phyloP scores from a whole-genome alignment of 1,140 invertebrate genomes.

The Glossosoma conforme region DNA sequence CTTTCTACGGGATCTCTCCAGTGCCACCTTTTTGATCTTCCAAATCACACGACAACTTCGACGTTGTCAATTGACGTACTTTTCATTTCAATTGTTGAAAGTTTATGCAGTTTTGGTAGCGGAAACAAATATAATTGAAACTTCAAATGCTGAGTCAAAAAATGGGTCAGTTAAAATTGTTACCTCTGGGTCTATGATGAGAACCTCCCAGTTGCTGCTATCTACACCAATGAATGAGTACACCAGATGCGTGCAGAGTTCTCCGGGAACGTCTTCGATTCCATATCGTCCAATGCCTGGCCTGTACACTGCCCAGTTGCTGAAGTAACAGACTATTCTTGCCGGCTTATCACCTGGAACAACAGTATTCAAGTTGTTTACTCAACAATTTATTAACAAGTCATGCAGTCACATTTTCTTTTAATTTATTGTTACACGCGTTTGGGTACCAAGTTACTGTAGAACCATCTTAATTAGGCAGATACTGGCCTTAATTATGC shows the following conservation, averaged over 20 bases:
- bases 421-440: neutral
- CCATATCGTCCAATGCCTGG: conserved; percentile 75
- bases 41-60: too few species aligned
- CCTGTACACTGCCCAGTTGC: conserved; percentile 87
- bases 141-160: too few species aligned
- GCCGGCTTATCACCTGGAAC: conserved; percentile 39
- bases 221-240: conserved; percentile 88
- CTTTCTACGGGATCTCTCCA: too few species aligned
- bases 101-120: too few species aligned
- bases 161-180: too few species aligned
- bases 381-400: neutral
- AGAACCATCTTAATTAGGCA: neutral
- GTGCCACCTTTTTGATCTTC: too few species aligned
- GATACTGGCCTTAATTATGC: neutral
- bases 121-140: too few species aligned
- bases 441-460: neutral
- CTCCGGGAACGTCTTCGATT: conserved; percentile 75
- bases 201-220: conserved; percentile 69
- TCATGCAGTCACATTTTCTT: neutral
- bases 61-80: too few species aligned
- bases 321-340: conserved; percentile 82
- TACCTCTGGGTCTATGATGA: conserved; percentile 76
- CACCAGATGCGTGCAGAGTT: conserved; percentile 81
- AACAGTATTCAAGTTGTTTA: neutral
- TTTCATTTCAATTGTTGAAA: too few species aligned